phyloP scores from a whole-genome alignment of 37 sponge, comb jelly and placozoan species.

The Ephydatia muelleri region DNA sequence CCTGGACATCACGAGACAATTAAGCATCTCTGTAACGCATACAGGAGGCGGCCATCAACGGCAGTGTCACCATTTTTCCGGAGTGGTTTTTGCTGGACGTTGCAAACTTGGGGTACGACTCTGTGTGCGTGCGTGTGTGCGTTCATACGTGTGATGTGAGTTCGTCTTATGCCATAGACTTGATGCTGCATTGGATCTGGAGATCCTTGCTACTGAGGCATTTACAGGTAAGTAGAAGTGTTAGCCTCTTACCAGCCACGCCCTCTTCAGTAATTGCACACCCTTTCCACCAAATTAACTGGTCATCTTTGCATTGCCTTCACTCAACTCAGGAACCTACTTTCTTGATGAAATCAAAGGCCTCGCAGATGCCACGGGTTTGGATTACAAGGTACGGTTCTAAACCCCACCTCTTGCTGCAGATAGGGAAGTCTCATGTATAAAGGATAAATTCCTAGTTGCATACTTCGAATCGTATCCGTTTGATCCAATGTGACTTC shows the following conservation, averaged over 20 bases:
- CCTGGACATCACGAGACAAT: background rate
- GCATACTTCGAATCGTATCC: no score
- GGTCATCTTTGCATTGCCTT: no score
- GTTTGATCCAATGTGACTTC: no score
- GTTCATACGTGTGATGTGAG: background rate
- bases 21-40: background rate
- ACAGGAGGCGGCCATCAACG: constrained; percentile 82
- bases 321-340: constrained; percentile 32
- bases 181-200: constrained; percentile 77
- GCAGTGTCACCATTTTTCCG: constrained; percentile 57
- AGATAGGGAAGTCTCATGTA: no score
- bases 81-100: constrained; percentile 85
- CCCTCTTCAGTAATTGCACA: background rate
- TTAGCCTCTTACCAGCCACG: background rate
- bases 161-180: constrained; percentile 23
- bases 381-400: constrained; percentile 42
- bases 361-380: constrained; percentile 67
- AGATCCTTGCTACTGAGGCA: constrained; percentile 49
- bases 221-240: constrained; percentile 26
- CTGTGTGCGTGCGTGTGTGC: background rate
- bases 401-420: no score
- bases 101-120: constrained; percentile 71
- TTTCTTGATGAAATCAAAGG: constrained; percentile 83
- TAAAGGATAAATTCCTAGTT: no score
- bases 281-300: no score